Percentiles rank a stretch among this genome's conserved stretches.
phyloP scores from a whole-genome alignment of 1,140 invertebrate genomes.

The Microplitis demolitor region DNA sequence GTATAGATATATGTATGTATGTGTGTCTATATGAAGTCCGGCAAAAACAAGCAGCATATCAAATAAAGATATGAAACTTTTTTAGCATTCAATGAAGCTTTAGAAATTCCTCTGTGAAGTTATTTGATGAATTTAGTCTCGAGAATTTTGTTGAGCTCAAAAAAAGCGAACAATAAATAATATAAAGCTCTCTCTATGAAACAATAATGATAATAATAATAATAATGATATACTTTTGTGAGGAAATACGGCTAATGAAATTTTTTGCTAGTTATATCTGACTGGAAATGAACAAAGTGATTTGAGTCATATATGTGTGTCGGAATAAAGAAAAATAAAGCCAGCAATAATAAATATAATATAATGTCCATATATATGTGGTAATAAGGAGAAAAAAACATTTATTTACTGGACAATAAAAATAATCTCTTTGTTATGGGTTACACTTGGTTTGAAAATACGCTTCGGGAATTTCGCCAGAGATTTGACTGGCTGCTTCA shows the following conservation, averaged over 20 bases:
- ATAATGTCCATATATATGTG: neutral
- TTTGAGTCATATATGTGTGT: neutral
- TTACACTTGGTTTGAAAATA: neutral
- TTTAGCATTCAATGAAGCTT: neutral
- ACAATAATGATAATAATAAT: neutral
- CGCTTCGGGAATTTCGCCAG: constrained; percentile 1
- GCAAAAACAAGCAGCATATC: neutral
- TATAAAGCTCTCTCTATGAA: neutral
- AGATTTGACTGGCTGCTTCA: neutral
- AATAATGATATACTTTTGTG: neutral
- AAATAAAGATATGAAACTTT: neutral
- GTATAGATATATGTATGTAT: neutral
- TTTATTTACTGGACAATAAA: constrained; percentile 6
- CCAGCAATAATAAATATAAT: neutral
- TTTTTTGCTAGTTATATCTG: neutral
- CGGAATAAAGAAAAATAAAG: neutral
- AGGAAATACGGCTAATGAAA: neutral
- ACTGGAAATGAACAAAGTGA: constrained; percentile 3
- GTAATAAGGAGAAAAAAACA: neutral
- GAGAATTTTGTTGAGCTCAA: neutral
- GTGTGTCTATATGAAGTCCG: neutral
- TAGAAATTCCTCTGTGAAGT: neutral
- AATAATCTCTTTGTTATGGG: constrained; percentile 19
- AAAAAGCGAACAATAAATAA: neutral
- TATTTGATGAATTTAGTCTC: neutral